A percentile compares a stretch with the other conserved stretches of the same genome.
phyloP scores from a whole-genome alignment of 2,797 vertebrate species.

The Acanthopagrus latus region DNA sequence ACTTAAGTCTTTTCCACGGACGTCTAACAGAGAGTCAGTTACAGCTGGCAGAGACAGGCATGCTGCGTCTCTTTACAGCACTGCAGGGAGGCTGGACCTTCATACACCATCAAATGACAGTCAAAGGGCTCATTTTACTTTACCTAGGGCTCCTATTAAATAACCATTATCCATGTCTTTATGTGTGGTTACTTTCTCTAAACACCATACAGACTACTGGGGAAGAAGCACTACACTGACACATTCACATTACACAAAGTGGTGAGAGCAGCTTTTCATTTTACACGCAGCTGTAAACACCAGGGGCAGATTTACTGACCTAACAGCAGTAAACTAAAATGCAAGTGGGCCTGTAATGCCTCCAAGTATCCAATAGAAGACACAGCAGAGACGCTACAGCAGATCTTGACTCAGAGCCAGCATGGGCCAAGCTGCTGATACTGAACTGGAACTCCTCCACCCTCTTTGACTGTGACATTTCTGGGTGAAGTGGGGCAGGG shows the following conservation, averaged over 20 bases:
- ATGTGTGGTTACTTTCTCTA: not conserved
- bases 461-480: slow-evolving; percentile 8
- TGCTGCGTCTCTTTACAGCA: not conserved
- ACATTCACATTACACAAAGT: not conserved
- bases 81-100: slow-evolving; percentile 18
- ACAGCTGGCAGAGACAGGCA: not conserved
- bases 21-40: not conserved
- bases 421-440: slow-evolving; percentile 2
- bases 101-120: not conserved
- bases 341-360: not conserved
- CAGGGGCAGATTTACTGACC: slow-evolving; percentile 21
- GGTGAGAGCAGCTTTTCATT: slow-evolving; percentile 26
- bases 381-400: slow-evolving; percentile 24
- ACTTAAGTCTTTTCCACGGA: not conserved
- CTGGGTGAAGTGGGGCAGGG: slow-evolving; percentile 22
- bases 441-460: slow-evolving; percentile 23
- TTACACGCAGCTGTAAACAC: slow-evolving; percentile 33
- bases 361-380: not conserved
- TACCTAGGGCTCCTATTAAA: slow-evolving; percentile 11
- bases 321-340: slow-evolving; percentile 34
- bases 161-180: not conserved
- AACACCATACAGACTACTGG: not conserved
- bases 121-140: not conserved
- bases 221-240: not conserved
- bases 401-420: not conserved